Evolutionary conservation across 2,113 vertebrate genomes (phyloP).

Genomic region (Cichladusa arquata): DNA sequence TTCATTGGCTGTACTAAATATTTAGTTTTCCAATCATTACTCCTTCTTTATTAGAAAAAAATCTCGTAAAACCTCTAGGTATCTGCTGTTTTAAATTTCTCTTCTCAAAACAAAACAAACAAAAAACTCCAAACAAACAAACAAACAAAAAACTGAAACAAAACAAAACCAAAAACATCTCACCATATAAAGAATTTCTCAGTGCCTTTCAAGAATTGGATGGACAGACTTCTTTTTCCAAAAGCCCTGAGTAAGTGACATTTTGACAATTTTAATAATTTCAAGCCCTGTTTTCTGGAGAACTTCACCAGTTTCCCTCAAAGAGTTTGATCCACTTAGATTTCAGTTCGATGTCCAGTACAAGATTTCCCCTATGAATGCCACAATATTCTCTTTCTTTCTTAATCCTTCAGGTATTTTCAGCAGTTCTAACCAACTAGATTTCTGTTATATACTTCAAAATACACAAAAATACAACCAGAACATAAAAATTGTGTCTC

Average conservation of each 20-base stretch:
- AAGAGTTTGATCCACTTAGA: background rate
- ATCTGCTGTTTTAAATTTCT: background rate
- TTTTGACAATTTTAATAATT: background rate
- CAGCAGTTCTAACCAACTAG: background rate
- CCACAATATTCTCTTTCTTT: background rate
- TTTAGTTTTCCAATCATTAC: background rate
- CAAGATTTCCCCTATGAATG: background rate
- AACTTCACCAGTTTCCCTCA: background rate
- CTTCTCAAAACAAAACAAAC: background rate
- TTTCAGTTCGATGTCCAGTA: background rate
- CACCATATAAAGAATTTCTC: background rate
- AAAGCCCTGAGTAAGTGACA: background rate
- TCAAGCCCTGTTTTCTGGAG: background rate
- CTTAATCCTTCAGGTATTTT: background rate
- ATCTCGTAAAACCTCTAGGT: background rate
- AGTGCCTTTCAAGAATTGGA: background rate
- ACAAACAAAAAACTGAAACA: background rate
- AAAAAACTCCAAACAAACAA: background rate
- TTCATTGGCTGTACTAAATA: background rate
- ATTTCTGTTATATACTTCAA: background rate
- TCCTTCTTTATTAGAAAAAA: background rate
- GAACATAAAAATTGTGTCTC: background rate
- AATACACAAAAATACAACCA: background rate
- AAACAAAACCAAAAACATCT: background rate
- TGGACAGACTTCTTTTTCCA: background rate